These are phyloP conservation scores for Potorous gilbertii DNA, from an alignment of 2,797 vertebrate genomes.

Conservation along the genomic window DNA sequence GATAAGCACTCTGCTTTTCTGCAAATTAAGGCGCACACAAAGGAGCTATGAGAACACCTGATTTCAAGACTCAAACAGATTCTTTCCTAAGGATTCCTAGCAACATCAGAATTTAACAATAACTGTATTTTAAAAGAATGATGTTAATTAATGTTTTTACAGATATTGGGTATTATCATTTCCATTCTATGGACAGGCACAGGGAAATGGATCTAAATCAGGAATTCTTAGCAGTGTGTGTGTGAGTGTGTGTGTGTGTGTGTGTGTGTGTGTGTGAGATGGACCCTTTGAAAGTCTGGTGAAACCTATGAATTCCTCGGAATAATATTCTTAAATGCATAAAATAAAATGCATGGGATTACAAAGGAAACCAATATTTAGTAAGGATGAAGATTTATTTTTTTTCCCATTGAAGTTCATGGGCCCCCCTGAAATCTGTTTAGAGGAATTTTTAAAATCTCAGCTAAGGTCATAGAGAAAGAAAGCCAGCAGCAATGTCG, in stretches of 20 bases:
- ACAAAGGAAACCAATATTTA: background rate
- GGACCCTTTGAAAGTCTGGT: background rate
- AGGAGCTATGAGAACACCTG: slow-evolving; percentile 25
- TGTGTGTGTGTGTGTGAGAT: background rate
- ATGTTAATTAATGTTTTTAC: background rate
- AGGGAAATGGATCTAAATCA: background rate
- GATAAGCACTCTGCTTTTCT: slow-evolving; percentile 10
- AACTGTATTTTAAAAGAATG: background rate
- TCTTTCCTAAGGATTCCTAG: background rate
- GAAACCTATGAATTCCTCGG: background rate
- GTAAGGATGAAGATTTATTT: background rate
- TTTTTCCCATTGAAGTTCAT: background rate
- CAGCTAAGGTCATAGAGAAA: background rate
- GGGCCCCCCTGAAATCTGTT: background rate
- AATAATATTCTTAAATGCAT: background rate
- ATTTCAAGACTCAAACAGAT: slow-evolving; percentile 8
- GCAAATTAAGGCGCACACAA: slow-evolving; percentile 12
- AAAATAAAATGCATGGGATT: background rate
- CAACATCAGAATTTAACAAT: background rate
- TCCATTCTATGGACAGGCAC: background rate
- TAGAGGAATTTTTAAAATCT: background rate
- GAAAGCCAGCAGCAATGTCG: background rate
- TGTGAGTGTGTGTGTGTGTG: background rate
- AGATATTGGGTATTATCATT: background rate
- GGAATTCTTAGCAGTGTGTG: background rate